These are phyloP conservation scores for Odontomyia ornata DNA, from an alignment of 2,888 invertebrate species.

Conservation along the genomic window DNA sequence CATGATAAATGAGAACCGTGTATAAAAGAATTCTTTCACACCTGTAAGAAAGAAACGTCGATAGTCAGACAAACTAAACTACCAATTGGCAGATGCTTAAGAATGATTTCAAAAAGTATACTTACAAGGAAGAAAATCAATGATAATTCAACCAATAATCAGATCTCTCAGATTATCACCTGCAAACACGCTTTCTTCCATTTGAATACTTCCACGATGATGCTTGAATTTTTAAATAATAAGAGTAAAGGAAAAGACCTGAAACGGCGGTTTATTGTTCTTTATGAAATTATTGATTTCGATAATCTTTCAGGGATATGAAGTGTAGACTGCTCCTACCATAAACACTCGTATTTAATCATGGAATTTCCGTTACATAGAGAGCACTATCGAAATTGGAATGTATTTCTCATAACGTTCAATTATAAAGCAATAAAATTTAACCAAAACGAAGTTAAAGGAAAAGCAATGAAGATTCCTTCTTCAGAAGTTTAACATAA, in stretches of 20 bases:
- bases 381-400: too few relatives aligned
- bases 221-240: not conserved
- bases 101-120: constrained; percentile 12
- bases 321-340: too few relatives aligned
- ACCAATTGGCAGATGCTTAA: not conserved
- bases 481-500: too few relatives aligned
- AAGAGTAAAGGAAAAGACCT: constrained; percentile 30
- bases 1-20: constrained; percentile 32
- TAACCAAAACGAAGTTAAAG: too few relatives aligned
- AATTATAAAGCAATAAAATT: too few relatives aligned
- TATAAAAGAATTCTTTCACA: constrained; percentile 37
- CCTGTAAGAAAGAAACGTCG: constrained; percentile 31
- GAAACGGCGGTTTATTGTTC: too few relatives aligned
- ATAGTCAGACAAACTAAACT: constrained; percentile 2
- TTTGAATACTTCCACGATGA: constrained; percentile 4
- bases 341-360: too few relatives aligned
- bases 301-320: too few relatives aligned
- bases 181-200: constrained; percentile 23
- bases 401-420: too few relatives aligned
- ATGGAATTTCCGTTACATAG: too few relatives aligned
- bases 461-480: too few relatives aligned
- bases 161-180: not conserved
- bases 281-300: not conserved
- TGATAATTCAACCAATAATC: constrained; percentile 9
- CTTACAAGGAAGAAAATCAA: constrained; percentile 34